phyloP scores from a whole-genome alignment of 2,797 vertebrate species.

The Onychomys arenicola region DNA sequence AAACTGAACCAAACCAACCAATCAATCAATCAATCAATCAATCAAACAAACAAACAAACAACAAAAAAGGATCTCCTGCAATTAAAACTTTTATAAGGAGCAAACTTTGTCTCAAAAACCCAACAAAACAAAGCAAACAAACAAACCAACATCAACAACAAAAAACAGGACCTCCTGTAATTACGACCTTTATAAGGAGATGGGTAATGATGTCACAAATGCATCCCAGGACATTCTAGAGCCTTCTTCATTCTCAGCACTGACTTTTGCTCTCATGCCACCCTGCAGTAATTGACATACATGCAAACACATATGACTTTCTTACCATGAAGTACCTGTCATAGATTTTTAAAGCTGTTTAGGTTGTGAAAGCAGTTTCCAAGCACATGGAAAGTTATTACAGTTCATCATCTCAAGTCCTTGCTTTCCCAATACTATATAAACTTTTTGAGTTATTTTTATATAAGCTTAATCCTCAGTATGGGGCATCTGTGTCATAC shows the following conservation, averaged over 20 bases:
- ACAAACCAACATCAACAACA: background rate
- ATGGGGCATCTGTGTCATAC: background rate
- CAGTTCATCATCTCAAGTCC: background rate
- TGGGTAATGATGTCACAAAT: background rate
- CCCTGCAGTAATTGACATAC: background rate
- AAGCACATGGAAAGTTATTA: background rate
- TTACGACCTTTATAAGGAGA: background rate
- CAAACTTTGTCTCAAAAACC: background rate
- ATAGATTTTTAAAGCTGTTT: background rate
- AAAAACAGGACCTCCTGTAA: background rate
- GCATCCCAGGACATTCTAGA: fast-evolving
- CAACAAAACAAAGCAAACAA: background rate
- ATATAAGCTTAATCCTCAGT: background rate
- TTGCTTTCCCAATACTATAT: background rate
- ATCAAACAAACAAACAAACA: too few relatives aligned
- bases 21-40: background rate
- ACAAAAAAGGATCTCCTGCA: background rate
- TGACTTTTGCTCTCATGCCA: background rate
- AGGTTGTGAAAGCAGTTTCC: constrained; percentile 35
- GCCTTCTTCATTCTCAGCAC: background rate
- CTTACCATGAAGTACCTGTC: background rate
- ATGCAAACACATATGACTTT: background rate
- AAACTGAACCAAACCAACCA: background rate
- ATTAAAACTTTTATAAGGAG: background rate
- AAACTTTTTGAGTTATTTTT: background rate